Evolutionary conservation across 2,888 invertebrate species (phyloP).

Genomic region (Nemoura dubitans): DNA sequence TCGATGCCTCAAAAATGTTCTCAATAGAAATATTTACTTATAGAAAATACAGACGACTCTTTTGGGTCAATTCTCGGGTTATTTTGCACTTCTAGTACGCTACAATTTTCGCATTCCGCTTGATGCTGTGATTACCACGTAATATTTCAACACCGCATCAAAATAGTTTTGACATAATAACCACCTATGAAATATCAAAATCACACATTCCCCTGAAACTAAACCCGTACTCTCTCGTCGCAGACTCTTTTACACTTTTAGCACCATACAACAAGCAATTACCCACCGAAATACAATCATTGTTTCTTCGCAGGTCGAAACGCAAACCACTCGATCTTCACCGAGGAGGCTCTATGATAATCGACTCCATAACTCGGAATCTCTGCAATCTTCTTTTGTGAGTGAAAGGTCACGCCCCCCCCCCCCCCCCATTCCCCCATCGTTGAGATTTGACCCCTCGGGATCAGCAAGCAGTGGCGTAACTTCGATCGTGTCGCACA

Average conservation of each 20-base stretch:
- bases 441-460: not conserved
- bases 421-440: not conserved
- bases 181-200: not conserved
- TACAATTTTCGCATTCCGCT: too few species aligned
- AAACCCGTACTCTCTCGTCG: not conserved
- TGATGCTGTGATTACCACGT: not conserved
- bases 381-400: not conserved
- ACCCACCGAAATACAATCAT: not conserved
- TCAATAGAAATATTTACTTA: too few species aligned
- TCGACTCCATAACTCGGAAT: too few species aligned
- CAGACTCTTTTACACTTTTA: not conserved
- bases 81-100: too few species aligned
- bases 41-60: too few species aligned
- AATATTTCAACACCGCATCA: not conserved
- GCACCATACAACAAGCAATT: not conserved
- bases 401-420: not conserved
- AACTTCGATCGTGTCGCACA: not conserved
- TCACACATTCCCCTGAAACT: not conserved
- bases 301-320: not conserved
- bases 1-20: too few species aligned
- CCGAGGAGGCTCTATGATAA: too few species aligned
- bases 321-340: not conserved
- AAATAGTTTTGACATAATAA: not conserved
- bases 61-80: too few species aligned
- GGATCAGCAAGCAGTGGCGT: not conserved